Evolutionary conservation across 2,888 invertebrate species (phyloP), one percentile per base, ranked within the genome.

Genomic region (Nephrocerus scutellatus): DNA sequence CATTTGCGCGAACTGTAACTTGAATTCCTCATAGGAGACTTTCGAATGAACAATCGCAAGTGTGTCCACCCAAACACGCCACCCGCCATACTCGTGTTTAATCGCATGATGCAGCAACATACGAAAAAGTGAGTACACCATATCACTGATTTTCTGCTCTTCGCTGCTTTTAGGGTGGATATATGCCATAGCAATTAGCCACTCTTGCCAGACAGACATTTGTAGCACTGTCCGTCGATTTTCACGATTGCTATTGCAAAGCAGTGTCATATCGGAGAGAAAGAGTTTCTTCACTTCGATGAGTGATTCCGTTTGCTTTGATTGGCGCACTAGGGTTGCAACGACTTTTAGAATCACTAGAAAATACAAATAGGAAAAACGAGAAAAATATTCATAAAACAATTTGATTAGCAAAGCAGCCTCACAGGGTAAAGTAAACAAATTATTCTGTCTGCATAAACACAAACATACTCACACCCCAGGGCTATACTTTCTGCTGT

Each of bases 131-230:
- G 93, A 88, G 70, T 96, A 97, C 24, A 98, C 97, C 89, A 96
- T 91, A 62, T 96, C 96, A 0, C 93, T 92, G 37, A 96, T 86
- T 70, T 93, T 90, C 64, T 93, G 91, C 60, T 97, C 93, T 60
- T 95, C 93, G 0, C 84, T 80, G 55, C 84, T 91, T 67, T 89
- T 87, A 0, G 97, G 97, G 68, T 95, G 96, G 49, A 98, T 93
- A 67, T 96, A 96, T 18, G 96, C 92, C 84, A 93, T 84, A 5
- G 96, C 95, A 54, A 98, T 97, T 9, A 99, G 75, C 98, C 98
- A 99, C 62, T 95, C 97, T 70, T 91, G 91, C 98, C 98, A 99
- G 1, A 99, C 98, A 0, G 97, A 97, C 98, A 99, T 98, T 72
- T 98, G 98, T 26, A 98, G 74, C 10, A 99, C 93, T 0, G 95